Evolutionary conservation across 2,113 vertebrate genomes (phyloP).

Genomic region (Gopherus flavomarginatus): DNA sequence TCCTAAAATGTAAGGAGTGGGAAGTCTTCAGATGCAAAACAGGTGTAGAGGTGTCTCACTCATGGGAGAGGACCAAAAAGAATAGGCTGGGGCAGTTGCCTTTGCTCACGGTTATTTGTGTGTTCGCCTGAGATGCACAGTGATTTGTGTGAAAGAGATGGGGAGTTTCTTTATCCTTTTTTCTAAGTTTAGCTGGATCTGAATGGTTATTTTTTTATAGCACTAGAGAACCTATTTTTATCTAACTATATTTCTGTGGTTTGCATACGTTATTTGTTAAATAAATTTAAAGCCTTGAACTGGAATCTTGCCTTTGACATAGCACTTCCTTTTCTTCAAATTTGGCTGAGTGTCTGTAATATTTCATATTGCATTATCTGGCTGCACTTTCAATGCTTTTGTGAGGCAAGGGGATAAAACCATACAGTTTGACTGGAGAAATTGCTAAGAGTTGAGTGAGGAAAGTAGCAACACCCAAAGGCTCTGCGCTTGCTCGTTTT

Average conservation of each 20-base stretch:
- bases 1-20: background rate
- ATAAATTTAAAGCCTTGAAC: background rate
- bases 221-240: background rate
- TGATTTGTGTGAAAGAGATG: background rate
- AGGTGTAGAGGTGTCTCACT: background rate
- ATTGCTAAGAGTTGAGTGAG: background rate
- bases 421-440: rapidly evolving
- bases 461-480: background rate
- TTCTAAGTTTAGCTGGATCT: background rate
- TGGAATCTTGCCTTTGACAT: background rate
- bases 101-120: background rate
- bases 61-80: background rate
- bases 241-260: background rate
- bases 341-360: background rate
- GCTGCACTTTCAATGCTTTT: rapidly evolving
- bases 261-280: background rate
- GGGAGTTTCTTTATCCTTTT: background rate
- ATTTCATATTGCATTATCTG: background rate
- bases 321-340: background rate
- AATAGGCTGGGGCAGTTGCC: background rate
- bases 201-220: background rate
- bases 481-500: background rate
- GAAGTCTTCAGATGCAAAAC: background rate
- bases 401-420: rapidly evolving
- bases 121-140: background rate